Percentiles rank a stretch among this genome's conserved stretches.
Evolutionary conservation across 1,140 invertebrate genomes (phyloP).

Genomic region (Stegodyphus mimosarum): DNA sequence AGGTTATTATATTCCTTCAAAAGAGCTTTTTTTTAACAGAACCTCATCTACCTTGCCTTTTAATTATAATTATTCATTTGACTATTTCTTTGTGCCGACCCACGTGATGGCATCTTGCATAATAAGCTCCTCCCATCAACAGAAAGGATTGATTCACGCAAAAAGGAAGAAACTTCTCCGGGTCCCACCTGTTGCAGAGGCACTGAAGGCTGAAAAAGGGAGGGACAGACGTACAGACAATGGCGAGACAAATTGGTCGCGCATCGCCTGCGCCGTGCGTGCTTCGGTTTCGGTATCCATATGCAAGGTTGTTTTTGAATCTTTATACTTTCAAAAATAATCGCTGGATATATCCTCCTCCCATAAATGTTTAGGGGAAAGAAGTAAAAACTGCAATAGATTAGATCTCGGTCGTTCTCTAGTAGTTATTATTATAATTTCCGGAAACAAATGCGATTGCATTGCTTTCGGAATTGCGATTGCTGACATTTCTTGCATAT

Average conservation of each 20-base stretch:
- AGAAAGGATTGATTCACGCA: not conserved
- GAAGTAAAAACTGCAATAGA: not conserved
- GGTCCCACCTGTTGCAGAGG: conserved; percentile 14
- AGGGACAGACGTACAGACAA: conserved; percentile 3
- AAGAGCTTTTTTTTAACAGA: too few species aligned
- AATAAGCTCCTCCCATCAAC: conserved; percentile 3
- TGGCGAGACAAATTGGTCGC: conserved; percentile 34
- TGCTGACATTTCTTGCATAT: too few species aligned
- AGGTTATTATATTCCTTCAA: too few species aligned
- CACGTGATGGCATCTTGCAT: conserved; percentile 16
- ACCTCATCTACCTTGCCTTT: too few species aligned
- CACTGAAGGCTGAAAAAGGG: not conserved
- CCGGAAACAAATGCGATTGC: too few species aligned
- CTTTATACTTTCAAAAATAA: not conserved
- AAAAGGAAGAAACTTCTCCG: conserved; percentile 11
- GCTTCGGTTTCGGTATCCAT: not conserved
- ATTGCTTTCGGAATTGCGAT: too few species aligned
- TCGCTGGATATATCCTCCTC: not conserved
- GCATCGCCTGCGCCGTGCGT: conserved; percentile 1
- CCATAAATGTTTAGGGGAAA: not conserved
- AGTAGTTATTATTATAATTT: too few species aligned
- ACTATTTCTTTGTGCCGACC: not conserved
- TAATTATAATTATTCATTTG: too few species aligned
- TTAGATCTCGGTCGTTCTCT: too few species aligned
- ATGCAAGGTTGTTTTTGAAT: not conserved